phyloP scores from a whole-genome alignment of 2,797 vertebrate species.

The Telmatherina bonti region DNA sequence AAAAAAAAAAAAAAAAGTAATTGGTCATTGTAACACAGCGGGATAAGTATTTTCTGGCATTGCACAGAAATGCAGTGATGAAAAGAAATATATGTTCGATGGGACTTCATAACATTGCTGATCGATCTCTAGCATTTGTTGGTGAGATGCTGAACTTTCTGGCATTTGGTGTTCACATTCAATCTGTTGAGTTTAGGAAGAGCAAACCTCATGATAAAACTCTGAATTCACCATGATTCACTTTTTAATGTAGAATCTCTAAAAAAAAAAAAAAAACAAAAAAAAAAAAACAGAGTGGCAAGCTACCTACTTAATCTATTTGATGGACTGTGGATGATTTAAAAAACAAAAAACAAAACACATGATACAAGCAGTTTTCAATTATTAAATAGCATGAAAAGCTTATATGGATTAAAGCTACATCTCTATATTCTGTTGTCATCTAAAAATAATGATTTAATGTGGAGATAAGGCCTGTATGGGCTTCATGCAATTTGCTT shows the following conservation, averaged over 20 bases:
- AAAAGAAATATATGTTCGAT: background rate
- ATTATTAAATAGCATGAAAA: background rate
- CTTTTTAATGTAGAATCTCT: too few species aligned
- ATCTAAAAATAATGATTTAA: background rate
- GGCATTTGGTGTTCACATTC: slow-evolving; percentile 5
- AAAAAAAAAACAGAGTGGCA: background rate
- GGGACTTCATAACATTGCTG: slow-evolving; percentile 1
- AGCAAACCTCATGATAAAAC: slow-evolving; percentile 8
- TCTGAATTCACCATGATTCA: background rate
- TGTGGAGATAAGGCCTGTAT: background rate
- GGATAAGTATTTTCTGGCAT: slow-evolving; percentile 3
- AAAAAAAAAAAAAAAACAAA: too few species aligned
- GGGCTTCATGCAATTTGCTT: background rate
- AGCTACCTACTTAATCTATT: background rate
- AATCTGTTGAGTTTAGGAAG: background rate
- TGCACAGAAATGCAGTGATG: background rate
- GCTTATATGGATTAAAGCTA: background rate
- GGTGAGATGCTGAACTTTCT: slow-evolving; percentile 12
- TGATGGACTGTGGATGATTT: background rate
- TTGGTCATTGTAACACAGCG: slow-evolving; percentile 28
- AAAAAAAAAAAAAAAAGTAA: slow-evolving; percentile 26
- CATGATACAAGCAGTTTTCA: background rate
- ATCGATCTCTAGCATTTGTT: background rate
- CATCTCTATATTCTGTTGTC: too few species aligned
- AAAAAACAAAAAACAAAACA: too few species aligned